A percentile compares a stretch with the other conserved stretches of the same genome.
phyloP scores from a whole-genome alignment of 2,113 vertebrate genomes.

The Phrynosoma blainvillii region DNA sequence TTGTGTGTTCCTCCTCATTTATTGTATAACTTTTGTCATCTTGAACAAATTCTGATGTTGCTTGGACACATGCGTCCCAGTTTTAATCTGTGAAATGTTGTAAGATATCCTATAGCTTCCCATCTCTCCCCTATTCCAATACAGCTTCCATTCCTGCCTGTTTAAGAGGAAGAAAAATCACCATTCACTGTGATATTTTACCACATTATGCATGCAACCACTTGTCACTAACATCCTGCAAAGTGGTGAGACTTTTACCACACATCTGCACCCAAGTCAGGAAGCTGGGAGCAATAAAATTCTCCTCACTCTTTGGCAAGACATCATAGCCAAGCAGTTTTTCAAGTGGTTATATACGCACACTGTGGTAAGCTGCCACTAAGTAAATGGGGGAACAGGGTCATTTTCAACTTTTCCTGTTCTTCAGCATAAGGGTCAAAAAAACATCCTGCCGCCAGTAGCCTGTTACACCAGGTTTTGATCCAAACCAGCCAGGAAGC shows the following conservation, averaged over 20 bases:
- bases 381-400: not conserved
- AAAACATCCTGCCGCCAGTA: not conserved
- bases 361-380: not conserved
- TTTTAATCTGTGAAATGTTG: not conserved
- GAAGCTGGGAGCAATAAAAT: slow-evolving; percentile 12
- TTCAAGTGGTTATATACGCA: slow-evolving; percentile 13
- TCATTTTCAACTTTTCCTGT: not conserved
- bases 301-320: slow-evolving; percentile 9
- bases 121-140: not conserved
- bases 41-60: too few species aligned
- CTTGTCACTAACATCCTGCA: slow-evolving; percentile 3
- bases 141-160: not conserved
- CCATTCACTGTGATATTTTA: not conserved
- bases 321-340: slow-evolving; percentile 11
- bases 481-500: not conserved
- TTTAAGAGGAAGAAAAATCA: not conserved
- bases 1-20: too few species aligned
- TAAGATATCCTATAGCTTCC: not conserved
- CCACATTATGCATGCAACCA: slow-evolving; percentile 13
- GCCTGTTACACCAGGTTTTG: not conserved
- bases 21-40: too few species aligned
- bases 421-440: not conserved
- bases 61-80: too few species aligned
- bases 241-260: slow-evolving; percentile 17
- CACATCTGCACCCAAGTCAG: not conserved